Evolutionary conservation across 2,113 vertebrate species (phyloP).

Genomic region (Lipotes vexillifer): DNA sequence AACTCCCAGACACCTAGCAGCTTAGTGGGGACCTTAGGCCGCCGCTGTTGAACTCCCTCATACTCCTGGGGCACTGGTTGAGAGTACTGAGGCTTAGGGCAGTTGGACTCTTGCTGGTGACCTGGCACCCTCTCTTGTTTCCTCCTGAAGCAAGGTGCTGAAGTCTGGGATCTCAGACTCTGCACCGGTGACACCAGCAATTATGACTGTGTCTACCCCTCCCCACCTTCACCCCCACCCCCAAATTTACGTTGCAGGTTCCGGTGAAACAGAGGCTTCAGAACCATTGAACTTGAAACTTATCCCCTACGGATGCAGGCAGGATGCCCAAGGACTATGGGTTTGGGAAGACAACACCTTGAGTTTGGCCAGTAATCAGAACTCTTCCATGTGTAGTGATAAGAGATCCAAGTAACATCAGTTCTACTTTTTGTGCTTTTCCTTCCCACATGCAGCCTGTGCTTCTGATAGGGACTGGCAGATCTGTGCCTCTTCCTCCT

Average conservation of each 20-base stretch:
- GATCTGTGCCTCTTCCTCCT: constrained; percentile 43
- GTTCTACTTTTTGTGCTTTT: constrained; percentile 41
- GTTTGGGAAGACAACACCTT: constrained; percentile 28
- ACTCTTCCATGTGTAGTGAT: constrained; percentile 45
- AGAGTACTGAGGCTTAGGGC: constrained; percentile 57
- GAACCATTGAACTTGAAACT: constrained; percentile 58
- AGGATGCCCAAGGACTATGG: constrained; percentile 7
- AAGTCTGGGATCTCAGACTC: constrained; percentile 30
- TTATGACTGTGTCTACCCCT: constrained; percentile 38
- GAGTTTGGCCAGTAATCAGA: constrained; percentile 52
- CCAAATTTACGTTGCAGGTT: constrained; percentile 47
- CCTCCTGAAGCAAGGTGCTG: constrained; percentile 5
- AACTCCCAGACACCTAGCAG: not conserved
- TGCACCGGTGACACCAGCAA: constrained; percentile 50
- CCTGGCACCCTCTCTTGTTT: constrained; percentile 35
- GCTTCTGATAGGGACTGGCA: constrained; percentile 53
- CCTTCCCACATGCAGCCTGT: constrained; percentile 39
- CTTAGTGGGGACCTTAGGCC: not conserved
- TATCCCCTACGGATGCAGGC: constrained; percentile 10
- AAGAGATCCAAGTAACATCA: constrained; percentile 54
- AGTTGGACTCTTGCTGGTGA: constrained; percentile 48
- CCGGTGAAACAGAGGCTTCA: constrained; percentile 57
- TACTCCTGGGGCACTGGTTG: constrained; percentile 22
- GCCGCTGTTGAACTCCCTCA: not conserved
- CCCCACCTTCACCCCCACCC: not conserved